Conservation (phyloP, 35 echinoderm and acorn worm species). For the Patiria miniata region DNA sequence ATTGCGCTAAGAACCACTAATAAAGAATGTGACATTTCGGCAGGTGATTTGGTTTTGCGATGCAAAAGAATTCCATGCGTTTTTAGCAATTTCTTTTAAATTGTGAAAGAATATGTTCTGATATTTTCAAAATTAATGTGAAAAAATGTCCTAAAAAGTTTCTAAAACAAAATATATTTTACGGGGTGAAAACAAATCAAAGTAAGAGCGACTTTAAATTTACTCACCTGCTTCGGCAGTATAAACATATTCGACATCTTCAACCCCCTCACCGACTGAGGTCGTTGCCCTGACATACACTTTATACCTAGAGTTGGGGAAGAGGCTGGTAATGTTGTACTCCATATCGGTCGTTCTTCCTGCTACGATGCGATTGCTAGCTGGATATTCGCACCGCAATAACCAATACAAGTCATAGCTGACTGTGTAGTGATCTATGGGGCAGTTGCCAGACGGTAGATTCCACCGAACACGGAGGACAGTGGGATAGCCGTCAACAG, state of each 20-base stretch:
- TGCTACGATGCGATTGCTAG: background rate
- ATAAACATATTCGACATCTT: background rate
- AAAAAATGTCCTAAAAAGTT: no score
- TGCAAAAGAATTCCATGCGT: no score
- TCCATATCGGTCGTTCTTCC: background rate
- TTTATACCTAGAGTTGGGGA: background rate
- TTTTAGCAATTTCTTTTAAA: no score
- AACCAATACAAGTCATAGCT: background rate
- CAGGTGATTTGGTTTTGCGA: no score
- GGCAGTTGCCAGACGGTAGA: background rate
- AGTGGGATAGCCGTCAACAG: background rate
- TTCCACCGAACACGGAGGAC: background rate
- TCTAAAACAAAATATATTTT: no score
- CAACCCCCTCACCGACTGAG: background rate
- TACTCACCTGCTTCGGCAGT: conserved; percentile 2
- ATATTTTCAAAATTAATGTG: no score
- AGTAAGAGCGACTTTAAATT: no score
- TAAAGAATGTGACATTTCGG: no score
- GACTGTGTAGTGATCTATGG: background rate
- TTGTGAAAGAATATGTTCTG: no score
- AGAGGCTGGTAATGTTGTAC: background rate
- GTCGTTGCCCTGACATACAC: background rate
- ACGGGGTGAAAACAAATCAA: no score
- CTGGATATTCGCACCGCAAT: background rate
- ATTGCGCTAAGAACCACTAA: no score